Evolutionary conservation across 2,888 invertebrate species (phyloP).

Genomic region (Lasioglossum vierecki): DNA sequence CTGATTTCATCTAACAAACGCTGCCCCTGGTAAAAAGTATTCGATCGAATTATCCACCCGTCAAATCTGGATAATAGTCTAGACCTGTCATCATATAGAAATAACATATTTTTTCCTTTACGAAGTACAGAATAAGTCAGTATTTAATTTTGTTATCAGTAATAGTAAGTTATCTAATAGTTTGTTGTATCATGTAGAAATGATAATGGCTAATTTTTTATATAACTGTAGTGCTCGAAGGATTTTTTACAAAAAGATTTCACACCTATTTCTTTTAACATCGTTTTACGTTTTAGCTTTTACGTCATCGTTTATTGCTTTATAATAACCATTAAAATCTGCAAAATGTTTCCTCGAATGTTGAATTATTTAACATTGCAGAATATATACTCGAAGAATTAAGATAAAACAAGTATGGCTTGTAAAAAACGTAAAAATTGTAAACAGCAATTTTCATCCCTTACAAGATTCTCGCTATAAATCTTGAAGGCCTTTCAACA

Average conservation of each 20-base stretch:
- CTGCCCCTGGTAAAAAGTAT: background rate
- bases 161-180: background rate
- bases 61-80: background rate
- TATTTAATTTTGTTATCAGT: background rate
- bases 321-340: too few species aligned
- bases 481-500: background rate
- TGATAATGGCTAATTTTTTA: background rate
- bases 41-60: background rate
- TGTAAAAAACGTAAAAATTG: background rate
- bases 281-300: too few species aligned
- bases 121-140: background rate
- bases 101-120: background rate
- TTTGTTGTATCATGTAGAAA: background rate
- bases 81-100: too few species aligned
- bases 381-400: background rate
- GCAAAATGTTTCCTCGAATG: background rate
- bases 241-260: background rate
- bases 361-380: background rate
- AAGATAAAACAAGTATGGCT: background rate
- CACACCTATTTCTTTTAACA: background rate
- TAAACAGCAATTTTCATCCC: too few species aligned
- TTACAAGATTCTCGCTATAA: background rate
- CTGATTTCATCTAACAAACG: slow-evolving; percentile 65
- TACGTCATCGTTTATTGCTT: too few species aligned
- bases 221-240: background rate